A percentile compares a stretch with the other conserved stretches of the same genome.
phyloP scores from a whole-genome alignment of 2,797 vertebrate genomes.

The Pangasius krempfi region DNA sequence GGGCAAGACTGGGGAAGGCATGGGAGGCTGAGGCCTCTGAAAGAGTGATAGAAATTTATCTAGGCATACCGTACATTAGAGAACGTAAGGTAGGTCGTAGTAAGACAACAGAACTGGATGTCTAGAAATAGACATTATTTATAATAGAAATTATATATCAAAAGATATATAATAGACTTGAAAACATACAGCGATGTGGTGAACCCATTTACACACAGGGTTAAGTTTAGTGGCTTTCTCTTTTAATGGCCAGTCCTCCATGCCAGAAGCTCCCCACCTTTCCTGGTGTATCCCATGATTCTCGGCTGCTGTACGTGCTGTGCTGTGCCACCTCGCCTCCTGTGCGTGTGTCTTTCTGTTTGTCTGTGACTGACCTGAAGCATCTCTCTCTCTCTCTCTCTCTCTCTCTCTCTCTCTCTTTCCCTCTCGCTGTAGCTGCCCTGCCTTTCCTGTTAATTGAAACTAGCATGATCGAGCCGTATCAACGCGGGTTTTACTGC shows the following conservation, averaged over 20 bases:
- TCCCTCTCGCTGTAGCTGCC: constrained; percentile 78
- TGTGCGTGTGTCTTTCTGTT: constrained; percentile 53
- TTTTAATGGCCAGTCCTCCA: constrained; percentile 45
- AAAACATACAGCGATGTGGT: neutral
- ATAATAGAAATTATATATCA: neutral
- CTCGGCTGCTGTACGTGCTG: constrained; percentile 65
- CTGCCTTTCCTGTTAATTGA: constrained; percentile 99
- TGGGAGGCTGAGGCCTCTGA: constrained; percentile 46
- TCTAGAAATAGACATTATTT: neutral
- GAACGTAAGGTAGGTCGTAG: neutral
- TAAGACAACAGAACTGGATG: neutral
- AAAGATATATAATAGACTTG: neutral
- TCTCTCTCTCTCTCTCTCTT: constrained; percentile 62
- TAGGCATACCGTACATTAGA: neutral
- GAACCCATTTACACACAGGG: constrained; percentile 8
- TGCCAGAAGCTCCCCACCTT: constrained; percentile 35
- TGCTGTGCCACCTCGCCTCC: constrained; percentile 59
- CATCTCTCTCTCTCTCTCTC: constrained; percentile 65
- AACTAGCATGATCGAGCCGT: constrained; percentile 94
- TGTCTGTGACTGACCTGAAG: constrained; percentile 61
- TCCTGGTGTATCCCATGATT: constrained; percentile 62
- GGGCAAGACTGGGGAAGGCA: constrained; percentile 52
- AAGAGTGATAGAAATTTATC: constrained; percentile 7
- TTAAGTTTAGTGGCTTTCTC: constrained; percentile 8
- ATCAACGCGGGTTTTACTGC: constrained; percentile 97